Conservation (phyloP, 2,888 invertebrate genomes). For the Lypha dubia region DNA sequence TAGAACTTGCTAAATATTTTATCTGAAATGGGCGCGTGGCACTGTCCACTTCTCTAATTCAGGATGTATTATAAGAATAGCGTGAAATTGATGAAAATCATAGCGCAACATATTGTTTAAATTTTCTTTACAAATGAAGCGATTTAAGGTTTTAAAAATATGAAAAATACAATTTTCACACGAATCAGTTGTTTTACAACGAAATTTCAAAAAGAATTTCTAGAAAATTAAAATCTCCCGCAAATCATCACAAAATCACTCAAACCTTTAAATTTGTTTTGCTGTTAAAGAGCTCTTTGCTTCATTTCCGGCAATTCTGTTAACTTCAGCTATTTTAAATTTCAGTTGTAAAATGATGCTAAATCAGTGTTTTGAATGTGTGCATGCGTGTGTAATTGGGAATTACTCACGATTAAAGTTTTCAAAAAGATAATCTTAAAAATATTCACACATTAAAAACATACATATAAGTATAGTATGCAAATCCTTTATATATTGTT, state of each 20-base stretch:
- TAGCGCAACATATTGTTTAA: no score
- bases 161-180: no score
- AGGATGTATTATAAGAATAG: no score
- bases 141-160: no score
- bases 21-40: no score
- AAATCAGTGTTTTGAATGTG: background rate
- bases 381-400: conserved; percentile 20
- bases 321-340: background rate
- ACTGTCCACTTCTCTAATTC: no score
- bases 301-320: conserved; percentile 14
- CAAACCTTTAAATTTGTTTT: background rate
- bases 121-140: no score
- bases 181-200: background rate
- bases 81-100: no score
- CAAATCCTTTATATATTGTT: background rate
- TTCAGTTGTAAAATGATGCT: background rate
- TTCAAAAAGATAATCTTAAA: conserved; percentile 11
- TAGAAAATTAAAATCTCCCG: background rate
- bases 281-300: background rate
- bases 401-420: conserved; percentile 52
- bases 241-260: background rate
- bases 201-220: no score
- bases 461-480: background rate
- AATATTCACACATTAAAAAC: conserved; percentile 13
- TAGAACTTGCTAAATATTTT: no score